Percentiles rank a stretch among this genome's conserved stretches.
These are phyloP conservation scores for Festucalex cinctus DNA, from an alignment of 2,113 vertebrate species.

Conservation along the genomic window DNA sequence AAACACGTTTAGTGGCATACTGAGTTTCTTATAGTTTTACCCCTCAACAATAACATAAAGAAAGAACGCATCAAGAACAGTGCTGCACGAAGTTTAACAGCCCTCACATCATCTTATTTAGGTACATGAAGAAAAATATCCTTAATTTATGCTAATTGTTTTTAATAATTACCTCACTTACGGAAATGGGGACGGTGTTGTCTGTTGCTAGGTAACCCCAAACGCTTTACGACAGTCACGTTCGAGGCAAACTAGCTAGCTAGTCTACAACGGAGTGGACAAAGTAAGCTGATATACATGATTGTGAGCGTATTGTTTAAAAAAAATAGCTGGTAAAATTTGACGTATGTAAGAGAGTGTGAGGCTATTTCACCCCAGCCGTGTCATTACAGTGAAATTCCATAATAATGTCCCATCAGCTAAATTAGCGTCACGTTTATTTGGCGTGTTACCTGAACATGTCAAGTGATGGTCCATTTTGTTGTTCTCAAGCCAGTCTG, in stretches of 20 bases:
- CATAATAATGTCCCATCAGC: background rate
- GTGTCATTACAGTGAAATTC: slow-evolving; percentile 3
- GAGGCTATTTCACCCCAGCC: background rate
- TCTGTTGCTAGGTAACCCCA: slow-evolving; percentile 4
- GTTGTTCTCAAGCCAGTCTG: slow-evolving; percentile 4
- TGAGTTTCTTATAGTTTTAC: background rate
- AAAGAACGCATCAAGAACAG: no score
- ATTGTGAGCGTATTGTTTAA: no score
- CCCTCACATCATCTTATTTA: background rate
- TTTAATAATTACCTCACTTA: background rate
- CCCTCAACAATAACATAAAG: no score
- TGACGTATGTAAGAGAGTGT: no score
- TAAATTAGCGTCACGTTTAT: background rate
- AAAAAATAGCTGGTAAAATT: background rate
- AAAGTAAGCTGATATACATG: background rate
- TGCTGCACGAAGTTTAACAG: background rate
- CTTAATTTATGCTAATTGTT: background rate
- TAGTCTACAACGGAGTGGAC: background rate
- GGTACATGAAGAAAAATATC: background rate
- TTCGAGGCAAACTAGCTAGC: background rate
- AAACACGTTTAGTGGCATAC: background rate
- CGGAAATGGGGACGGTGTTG: background rate
- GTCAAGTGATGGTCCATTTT: slow-evolving; percentile 5
- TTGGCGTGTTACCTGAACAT: slow-evolving; percentile 30
- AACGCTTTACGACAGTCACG: background rate